phyloP scores from a whole-genome alignment of 2,797 vertebrate genomes.

The Iguana delicatissima region DNA sequence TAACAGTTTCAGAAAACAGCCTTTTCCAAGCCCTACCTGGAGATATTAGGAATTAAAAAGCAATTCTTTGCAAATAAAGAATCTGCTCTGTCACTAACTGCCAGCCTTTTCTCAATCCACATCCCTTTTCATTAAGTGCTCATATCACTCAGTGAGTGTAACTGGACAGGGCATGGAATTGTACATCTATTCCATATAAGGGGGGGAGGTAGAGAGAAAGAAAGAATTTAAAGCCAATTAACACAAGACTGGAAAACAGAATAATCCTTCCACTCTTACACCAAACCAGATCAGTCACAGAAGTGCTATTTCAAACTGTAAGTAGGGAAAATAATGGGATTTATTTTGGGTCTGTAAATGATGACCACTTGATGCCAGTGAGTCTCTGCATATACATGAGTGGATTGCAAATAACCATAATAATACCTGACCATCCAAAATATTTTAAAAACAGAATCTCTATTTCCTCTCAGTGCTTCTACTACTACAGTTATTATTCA shows the following conservation, averaged over 20 bases:
- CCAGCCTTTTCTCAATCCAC: not conserved
- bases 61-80: not conserved
- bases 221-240: not conserved
- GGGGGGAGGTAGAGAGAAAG: too few species aligned
- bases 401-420: conserved; percentile 19
- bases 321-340: conserved; percentile 6
- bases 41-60: not conserved
- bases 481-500: not conserved
- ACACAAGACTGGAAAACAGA: not conserved
- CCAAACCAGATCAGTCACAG: not conserved
- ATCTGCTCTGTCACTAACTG: not conserved
- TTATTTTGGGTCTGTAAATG: conserved; percentile 22
- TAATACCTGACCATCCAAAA: not conserved
- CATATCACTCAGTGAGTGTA: not conserved
- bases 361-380: not conserved
- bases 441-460: not conserved
- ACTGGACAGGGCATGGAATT: not conserved
- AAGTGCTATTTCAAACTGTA: conserved; percentile 35
- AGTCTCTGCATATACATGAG: conserved; percentile 15
- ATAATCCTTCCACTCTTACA: not conserved
- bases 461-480: not conserved
- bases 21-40: not conserved
- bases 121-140: not conserved
- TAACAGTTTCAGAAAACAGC: not conserved
- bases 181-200: not conserved